phyloP scores from a whole-genome alignment of 92 coral and sea anemone species.

The Umimayanthus kanabou region DNA sequence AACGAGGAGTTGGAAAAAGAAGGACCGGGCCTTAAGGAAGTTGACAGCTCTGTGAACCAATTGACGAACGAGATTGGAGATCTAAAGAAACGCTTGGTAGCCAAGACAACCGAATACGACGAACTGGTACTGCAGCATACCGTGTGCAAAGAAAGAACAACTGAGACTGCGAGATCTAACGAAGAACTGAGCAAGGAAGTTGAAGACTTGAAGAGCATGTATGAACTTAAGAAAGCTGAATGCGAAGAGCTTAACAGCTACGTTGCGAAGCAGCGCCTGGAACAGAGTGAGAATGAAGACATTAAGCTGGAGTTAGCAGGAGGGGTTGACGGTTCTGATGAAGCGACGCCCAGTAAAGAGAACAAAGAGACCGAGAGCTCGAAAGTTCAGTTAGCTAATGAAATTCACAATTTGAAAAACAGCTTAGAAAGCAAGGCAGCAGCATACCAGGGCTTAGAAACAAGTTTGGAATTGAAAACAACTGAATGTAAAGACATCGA shows the following conservation, averaged over 20 bases:
- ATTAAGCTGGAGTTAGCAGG: not conserved
- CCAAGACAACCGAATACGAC: slow-evolving; percentile 5
- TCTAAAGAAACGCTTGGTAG: slow-evolving; percentile 2
- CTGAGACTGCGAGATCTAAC: not conserved
- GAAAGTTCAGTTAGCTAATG: not conserved
- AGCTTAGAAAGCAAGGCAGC: slow-evolving; percentile 11
- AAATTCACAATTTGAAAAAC: slow-evolving; percentile 2
- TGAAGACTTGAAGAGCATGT: slow-evolving; percentile 9
- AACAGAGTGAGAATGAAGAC: slow-evolving; percentile 5
- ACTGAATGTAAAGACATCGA: not conserved
- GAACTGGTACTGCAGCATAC: not conserved
- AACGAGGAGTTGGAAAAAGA: not conserved
- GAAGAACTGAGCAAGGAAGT: not conserved
- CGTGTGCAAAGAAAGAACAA: not conserved
- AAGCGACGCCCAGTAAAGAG: not conserved
- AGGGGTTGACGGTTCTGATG: not conserved
- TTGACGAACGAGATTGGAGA: not conserved
- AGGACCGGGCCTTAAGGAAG: not conserved
- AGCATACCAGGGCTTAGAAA: not conserved
- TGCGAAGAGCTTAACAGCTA: slow-evolving; percentile 14
- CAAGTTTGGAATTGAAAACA: not conserved
- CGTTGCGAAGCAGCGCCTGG: slow-evolving; percentile 6
- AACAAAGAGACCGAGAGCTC: slow-evolving; percentile 14
- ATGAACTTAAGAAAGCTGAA: slow-evolving; percentile 16
- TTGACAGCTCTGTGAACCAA: not conserved